Base-by-base conservation (phyloP, 1,140 invertebrate species). In the Drosophila persimilis region DNA sequence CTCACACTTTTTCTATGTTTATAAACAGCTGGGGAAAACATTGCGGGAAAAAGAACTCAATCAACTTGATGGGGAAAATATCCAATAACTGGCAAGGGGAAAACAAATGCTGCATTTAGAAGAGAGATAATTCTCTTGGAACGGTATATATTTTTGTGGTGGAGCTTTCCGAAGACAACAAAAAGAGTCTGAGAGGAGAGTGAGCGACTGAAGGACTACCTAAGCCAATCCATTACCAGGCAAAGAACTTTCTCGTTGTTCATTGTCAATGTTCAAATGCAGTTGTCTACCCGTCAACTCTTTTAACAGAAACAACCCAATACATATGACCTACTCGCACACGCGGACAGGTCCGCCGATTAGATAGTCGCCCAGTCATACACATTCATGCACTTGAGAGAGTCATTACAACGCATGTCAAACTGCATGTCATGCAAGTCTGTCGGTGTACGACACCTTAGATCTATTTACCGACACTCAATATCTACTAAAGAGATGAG, bases 1-100 rank as follows among this genome's bases (percentile, higher is more conserved):
- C 73, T 84, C 66, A 73, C 76, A 85, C 80, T 73, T 72, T 59
- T 52, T 35, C 47, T 15, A 13, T 66, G 73, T 77, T 77, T 77
- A 47, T 61, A 77, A 77, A 66, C 75, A 53, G 52, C 56, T 64
- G 77, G 20, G 44, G 8, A 48, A 74, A 79, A 63, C 57, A 74
- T 58, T 64, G 58, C 43, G 44, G 41, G 44, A 60, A 62, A 53
- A 52, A 76, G 48, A 71, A 62, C 64, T 64, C 51, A 70, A 75
- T 75, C 59, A 80, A 52, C 39, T 60, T 80, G 74, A 74, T 20
- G 20, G 20, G 20, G 20, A 60, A 45, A 72, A 62, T 72, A 73
- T 73, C 70, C 41, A 62, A 72, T 73, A 51, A 62, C 67, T 66
- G 13, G 61, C 47, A 17, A n/a, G 20, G 46, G 6, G 24, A 17